Evolutionary conservation across 2,888 invertebrate species (phyloP), one percentile per base, ranked within the genome.

Genomic region (Agapostemon virescens): DNA sequence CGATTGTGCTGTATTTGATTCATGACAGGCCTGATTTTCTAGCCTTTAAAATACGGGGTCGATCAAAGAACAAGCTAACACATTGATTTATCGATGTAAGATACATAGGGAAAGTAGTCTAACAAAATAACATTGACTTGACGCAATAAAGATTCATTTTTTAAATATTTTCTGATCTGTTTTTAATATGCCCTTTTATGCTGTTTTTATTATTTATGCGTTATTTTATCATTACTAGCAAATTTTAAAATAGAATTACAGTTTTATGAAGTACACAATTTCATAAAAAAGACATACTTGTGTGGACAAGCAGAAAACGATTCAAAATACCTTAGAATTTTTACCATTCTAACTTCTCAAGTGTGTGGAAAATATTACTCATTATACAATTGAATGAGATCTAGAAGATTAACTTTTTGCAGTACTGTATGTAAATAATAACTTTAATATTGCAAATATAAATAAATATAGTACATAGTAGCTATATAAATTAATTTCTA

Each of bases 1-100:
- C 58, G 58, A 58, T 58, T 58, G 17, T 30, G 58, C 30, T 58
- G 26, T 9, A 58, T 58, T 26, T 58, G 30, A 30, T 58, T 58
- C 58, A 20, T 58, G 30, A 30, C 58, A 30, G 30, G 17, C 30
- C 20, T 17, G 6, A 30, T 58, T 30, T 30, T 58, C 2, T 30
- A 7, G 17, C 26, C 30, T 30, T 58, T 20, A 17, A 58, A 30
- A 58, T 20, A 33, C 17, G 17, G 20, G 7, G 30, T 58, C 13
- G 30, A 17, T 33, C 26, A 30, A 30, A 33, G 17, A 9, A 9
- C 30, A 6, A 26, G 52, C 3, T 23, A 26, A 15, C 23, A 52
- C 23, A 15, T 52, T 52, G n/a, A 52, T 23, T 52, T 52, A 52
- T 52, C n/a, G 13, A 5, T 23, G 1, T 52, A 13, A 23, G 23